phyloP scores from a whole-genome alignment of 2,888 invertebrate species.

The Lasioglossum pauxillum region DNA sequence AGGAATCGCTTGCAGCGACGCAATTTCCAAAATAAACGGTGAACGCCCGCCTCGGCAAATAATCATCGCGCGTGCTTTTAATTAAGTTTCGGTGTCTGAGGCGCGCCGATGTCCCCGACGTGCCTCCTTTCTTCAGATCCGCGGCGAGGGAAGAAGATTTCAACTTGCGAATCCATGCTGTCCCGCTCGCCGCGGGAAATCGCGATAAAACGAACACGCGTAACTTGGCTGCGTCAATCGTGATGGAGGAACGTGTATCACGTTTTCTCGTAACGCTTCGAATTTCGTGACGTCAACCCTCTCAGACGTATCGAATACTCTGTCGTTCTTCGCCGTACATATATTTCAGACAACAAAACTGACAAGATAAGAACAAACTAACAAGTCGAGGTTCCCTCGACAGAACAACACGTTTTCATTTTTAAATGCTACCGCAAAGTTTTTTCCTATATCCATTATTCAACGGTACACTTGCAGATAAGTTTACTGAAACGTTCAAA shows the following conservation, averaged over 20 bases:
- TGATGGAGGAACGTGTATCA: neutral
- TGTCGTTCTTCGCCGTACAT: neutral
- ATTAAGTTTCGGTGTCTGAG: slow-evolving; percentile 82
- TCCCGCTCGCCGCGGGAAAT: neutral
- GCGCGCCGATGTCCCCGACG: slow-evolving; percentile 64
- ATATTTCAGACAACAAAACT: neutral
- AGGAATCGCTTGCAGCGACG: slow-evolving; percentile 69
- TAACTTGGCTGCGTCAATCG: neutral
- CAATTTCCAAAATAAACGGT: slow-evolving; percentile 83
- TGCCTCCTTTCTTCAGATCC: slow-evolving; percentile 74
- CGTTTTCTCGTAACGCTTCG: neutral
- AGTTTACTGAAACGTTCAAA: neutral
- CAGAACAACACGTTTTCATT: neutral
- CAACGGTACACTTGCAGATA: neutral
- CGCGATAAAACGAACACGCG: neutral
- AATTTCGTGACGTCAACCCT: neutral
- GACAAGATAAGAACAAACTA: neutral
- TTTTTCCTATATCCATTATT: neutral
- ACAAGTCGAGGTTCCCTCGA: neutral
- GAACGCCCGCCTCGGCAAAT: slow-evolving; percentile 79
- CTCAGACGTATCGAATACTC: neutral
- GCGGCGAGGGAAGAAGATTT: slow-evolving; percentile 17
- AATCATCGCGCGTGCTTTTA: slow-evolving; percentile 84
- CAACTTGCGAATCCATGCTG: neutral
- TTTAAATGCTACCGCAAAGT: neutral